phyloP scores from a whole-genome alignment of 2,888 invertebrate species.

The Vandiemenella viatica region DNA sequence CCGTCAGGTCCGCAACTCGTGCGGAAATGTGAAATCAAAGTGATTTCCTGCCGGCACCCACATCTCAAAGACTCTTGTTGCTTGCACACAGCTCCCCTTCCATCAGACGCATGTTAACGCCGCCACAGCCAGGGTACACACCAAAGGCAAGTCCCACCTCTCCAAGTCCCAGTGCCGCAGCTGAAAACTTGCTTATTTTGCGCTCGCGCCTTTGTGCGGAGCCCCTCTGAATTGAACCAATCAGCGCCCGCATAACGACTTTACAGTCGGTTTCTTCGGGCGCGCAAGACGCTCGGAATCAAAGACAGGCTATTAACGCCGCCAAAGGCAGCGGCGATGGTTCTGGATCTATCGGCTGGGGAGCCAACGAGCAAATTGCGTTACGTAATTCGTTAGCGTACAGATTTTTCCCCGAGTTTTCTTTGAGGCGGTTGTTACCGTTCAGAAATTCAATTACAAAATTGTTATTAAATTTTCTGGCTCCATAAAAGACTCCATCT shows the following conservation, averaged over 20 bases:
- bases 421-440: background rate
- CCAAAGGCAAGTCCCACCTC: too few species aligned
- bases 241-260: conserved; percentile 10
- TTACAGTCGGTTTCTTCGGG: background rate
- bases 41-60: conserved; percentile 6
- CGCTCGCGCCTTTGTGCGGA: conserved; percentile 21
- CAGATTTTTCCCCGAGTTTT: background rate
- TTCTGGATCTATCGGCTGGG: too few species aligned
- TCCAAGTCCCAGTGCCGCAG: too few species aligned
- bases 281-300: background rate
- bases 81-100: conserved; percentile 27
- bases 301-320: background rate
- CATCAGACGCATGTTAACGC: too few species aligned
- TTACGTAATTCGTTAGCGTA: too few species aligned
- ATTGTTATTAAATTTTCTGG: background rate
- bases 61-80: conserved; percentile 17
- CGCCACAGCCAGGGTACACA: too few species aligned
- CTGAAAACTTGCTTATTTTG: conserved; percentile 30
- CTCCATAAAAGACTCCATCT: too few species aligned
- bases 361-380: too few species aligned
- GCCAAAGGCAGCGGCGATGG: background rate
- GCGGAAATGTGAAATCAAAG: conserved; percentile 13
- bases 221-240: conserved; percentile 12
- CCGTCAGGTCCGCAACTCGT: too few species aligned
- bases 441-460: background rate